Percentiles rank a stretch among this genome's conserved stretches.
Conservation (phyloP, 2,113 vertebrate species). For the Paraplagusia blochii region DNA sequence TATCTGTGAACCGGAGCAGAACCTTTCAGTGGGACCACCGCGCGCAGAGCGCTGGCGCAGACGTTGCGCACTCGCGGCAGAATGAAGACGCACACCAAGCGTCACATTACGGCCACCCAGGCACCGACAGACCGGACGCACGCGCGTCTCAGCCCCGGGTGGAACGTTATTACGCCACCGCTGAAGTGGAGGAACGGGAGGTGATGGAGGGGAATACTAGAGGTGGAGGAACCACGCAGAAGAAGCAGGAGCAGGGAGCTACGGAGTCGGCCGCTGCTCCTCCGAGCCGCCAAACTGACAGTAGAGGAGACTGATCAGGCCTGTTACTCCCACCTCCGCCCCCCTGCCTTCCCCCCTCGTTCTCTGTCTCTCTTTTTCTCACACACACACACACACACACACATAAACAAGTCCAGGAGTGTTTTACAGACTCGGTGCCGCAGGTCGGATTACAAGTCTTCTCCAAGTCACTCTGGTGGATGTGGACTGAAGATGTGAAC, state of each 20-base stretch:
- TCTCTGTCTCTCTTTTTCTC: background rate
- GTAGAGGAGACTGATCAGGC: slow-evolving; percentile 48
- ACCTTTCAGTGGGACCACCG: slow-evolving; percentile 48
- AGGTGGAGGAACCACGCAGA: slow-evolving; percentile 17
- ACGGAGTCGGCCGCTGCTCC: slow-evolving; percentile 29
- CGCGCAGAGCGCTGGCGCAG: slow-evolving; percentile 27
- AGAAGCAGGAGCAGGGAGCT: slow-evolving; percentile 20
- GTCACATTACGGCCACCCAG: slow-evolving; percentile 44
- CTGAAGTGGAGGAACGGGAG: slow-evolving; percentile 11
- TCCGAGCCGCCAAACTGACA: slow-evolving; percentile 26
- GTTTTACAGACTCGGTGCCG: slow-evolving; percentile 55
- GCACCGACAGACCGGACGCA: slow-evolving; percentile 26
- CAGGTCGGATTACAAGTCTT: slow-evolving; percentile 63
- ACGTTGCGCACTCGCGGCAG: slow-evolving; percentile 48
- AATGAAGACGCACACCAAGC: slow-evolving; percentile 49
- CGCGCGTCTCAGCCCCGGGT: slow-evolving; percentile 9
- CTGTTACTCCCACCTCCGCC: background rate
- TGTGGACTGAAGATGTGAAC: slow-evolving; percentile 48
- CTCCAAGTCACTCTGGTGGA: slow-evolving; percentile 46
- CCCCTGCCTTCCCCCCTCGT: background rate
- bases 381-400: slow-evolving; percentile 2
- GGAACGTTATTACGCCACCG: slow-evolving; percentile 10
- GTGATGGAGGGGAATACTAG: slow-evolving; percentile 20
- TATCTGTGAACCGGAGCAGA: slow-evolving; percentile 38
- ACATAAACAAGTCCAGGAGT: slow-evolving; percentile 27